These are phyloP conservation scores for Platalea minor DNA, from an alignment of 2,797 vertebrate genomes.

Conservation along the genomic window DNA sequence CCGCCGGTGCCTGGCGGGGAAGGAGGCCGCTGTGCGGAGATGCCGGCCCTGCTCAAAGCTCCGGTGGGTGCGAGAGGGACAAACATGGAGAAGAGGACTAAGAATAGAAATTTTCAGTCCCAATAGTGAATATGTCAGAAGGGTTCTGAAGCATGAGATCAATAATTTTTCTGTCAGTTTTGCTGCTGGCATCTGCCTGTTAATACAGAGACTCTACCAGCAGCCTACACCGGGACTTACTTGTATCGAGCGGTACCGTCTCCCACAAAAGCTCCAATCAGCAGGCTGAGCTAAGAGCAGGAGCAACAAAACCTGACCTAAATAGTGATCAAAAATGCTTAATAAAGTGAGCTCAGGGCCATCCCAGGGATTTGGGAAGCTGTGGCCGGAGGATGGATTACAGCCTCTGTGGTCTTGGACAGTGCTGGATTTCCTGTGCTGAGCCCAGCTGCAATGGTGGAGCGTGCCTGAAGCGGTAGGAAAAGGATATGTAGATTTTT, in stretches of 20 bases:
- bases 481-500: background rate
- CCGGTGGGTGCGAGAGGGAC: fast-evolving
- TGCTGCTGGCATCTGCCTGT: background rate
- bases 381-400: background rate
- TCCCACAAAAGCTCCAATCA: background rate
- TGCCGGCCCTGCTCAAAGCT: background rate
- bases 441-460: background rate
- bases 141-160: background rate
- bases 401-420: background rate
- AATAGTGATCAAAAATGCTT: background rate
- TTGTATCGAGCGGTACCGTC: fast-evolving
- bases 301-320: background rate
- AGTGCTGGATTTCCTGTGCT: background rate
- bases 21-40: background rate
- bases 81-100: fast-evolving
- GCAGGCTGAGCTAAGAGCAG: background rate
- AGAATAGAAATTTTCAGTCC: background rate
- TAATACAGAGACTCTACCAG: background rate
- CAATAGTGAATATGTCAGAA: background rate
- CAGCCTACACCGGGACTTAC: background rate
- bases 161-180: background rate
- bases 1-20: background rate
- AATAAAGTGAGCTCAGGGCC: background rate
- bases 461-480: fast-evolving
- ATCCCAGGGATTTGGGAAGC: background rate